Conservation (phyloP, 2,113 vertebrate genomes). For the Ammospiza caudacuta region DNA sequence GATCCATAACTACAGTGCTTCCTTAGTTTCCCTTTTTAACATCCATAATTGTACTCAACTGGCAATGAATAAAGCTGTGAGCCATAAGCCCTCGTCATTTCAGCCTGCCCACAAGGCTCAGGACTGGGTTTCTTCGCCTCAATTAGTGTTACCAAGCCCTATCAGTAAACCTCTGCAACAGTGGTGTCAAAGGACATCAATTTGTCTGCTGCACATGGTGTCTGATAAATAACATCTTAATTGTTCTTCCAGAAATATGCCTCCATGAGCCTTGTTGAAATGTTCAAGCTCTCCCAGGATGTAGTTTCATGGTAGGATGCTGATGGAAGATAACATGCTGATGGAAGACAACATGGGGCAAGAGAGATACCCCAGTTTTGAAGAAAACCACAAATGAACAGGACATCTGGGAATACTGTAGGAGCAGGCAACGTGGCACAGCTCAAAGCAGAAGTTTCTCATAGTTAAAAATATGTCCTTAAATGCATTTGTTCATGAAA, state of each 20-base stretch:
- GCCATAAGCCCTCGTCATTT: background rate
- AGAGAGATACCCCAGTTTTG: background rate
- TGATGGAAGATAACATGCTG: background rate
- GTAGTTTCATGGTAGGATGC: background rate
- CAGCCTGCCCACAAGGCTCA: background rate
- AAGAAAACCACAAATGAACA: background rate
- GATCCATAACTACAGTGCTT: background rate
- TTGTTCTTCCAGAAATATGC: background rate
- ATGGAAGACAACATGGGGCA: background rate
- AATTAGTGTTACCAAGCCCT: background rate
- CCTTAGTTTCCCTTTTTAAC: background rate
- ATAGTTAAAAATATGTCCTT: background rate
- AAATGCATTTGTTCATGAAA: background rate
- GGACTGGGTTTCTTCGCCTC: background rate
- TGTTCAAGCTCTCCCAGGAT: background rate
- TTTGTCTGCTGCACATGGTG: background rate
- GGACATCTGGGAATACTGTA: background rate
- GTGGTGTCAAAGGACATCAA: background rate
- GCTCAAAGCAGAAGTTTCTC: background rate
- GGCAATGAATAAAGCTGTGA: background rate
- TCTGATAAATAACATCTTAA: background rate
- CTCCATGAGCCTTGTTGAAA: background rate
- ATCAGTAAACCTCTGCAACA: background rate
- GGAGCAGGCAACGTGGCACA: accelerated
- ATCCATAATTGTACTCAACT: background rate